Evolutionary conservation across 2,888 invertebrate species (phyloP).

Genomic region (Xanthorhoe designata): DNA sequence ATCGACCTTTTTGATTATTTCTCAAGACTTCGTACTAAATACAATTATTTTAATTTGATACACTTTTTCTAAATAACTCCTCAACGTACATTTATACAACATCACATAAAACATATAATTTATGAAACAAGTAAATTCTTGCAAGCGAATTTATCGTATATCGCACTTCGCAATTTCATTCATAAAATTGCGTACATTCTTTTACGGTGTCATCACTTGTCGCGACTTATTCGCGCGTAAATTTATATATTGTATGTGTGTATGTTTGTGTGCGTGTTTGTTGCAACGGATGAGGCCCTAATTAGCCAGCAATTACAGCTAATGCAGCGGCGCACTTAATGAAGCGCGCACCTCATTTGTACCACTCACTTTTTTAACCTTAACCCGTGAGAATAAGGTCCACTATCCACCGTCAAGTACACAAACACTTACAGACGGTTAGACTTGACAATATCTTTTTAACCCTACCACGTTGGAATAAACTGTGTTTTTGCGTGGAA

Average conservation of each 20-base stretch:
- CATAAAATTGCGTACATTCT: conserved; percentile 20
- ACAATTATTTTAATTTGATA: too few species aligned
- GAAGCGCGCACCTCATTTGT: conserved; percentile 66
- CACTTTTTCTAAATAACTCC: too few species aligned
- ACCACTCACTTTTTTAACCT: conserved; percentile 15
- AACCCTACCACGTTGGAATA: conserved; percentile 9
- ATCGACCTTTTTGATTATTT: too few species aligned
- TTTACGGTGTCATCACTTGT: conserved; percentile 19
- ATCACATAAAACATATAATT: too few species aligned
- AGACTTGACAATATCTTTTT: conserved; percentile 9
- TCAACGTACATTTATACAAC: too few species aligned
- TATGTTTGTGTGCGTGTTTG: conserved; percentile 44
- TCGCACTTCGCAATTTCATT: conserved; percentile 10
- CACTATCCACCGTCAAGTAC: conserved; percentile 22
- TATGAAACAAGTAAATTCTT: too few species aligned
- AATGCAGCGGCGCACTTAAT: conserved; percentile 70
- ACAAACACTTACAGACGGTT: conserved; percentile 21
- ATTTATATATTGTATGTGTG: conserved; percentile 4
- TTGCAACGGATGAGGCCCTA: conserved; percentile 71
- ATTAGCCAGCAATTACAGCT: conserved; percentile 77
- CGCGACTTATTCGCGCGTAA: conserved; percentile 11
- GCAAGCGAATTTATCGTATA: background rate
- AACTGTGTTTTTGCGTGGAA: conserved; percentile 3
- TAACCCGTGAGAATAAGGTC: conserved; percentile 13
- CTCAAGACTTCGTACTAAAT: too few species aligned